A percentile compares a stretch with the other conserved stretches of the same genome.
These are phyloP conservation scores for Torymus tubicola DNA, from an alignment of 2,888 invertebrate genomes.

Conservation along the genomic window DNA sequence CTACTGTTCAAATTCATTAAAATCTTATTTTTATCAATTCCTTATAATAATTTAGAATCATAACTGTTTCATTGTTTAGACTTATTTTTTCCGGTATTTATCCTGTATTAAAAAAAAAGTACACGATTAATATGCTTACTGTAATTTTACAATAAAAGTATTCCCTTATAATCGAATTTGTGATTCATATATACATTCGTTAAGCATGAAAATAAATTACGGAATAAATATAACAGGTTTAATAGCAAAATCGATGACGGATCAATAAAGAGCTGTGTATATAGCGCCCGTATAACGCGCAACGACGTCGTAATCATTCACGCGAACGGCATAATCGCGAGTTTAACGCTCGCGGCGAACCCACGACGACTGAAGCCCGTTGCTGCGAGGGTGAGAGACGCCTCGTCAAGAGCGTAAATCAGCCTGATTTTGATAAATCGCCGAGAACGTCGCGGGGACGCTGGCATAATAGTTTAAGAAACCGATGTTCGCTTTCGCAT, in stretches of 20 bases:
- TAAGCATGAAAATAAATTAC: too few species aligned
- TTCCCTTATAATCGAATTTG: too few species aligned
- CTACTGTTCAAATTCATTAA: too few species aligned
- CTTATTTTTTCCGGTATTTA: too few species aligned
- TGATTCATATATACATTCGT: too few species aligned
- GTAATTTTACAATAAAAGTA: too few species aligned
- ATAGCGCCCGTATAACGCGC: background rate
- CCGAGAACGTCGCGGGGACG: conserved; percentile 42
- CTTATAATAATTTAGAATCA: too few species aligned
- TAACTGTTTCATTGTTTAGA: too few species aligned
- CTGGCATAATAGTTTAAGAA: conserved; percentile 70
- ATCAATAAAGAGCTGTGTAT: conserved; percentile 11
- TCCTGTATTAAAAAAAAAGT: too few species aligned
- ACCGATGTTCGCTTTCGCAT: conserved; percentile 72
- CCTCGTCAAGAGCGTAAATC: conserved; percentile 62
- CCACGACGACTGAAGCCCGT: background rate
- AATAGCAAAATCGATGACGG: background rate
- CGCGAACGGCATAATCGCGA: conserved; percentile 28
- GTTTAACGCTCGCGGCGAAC: conserved; percentile 18
- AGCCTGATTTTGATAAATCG: conserved; percentile 72
- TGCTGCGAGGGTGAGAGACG: background rate
- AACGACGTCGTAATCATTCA: conserved; percentile 23
- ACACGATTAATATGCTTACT: too few species aligned
- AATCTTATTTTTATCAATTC: too few species aligned
- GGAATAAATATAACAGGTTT: background rate